Conservation (phyloP, 2,113 vertebrate species). For the Cyanoramphus novaezelandiae region DNA sequence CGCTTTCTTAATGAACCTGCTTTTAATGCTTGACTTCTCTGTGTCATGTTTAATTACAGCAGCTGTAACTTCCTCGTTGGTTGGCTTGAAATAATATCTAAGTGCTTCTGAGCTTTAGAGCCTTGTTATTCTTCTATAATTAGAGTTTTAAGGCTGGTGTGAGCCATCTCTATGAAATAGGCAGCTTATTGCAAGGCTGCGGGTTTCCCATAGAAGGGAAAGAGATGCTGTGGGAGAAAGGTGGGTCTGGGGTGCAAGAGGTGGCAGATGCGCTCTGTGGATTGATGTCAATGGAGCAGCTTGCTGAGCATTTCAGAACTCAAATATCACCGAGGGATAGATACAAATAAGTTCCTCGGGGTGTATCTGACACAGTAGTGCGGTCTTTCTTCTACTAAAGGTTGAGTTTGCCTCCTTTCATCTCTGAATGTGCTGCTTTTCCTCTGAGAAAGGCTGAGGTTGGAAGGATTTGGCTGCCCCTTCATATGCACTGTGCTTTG, state of each 20-base stretch:
- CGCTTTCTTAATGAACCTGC: slow-evolving; percentile 59
- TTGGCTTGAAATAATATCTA: slow-evolving; percentile 60
- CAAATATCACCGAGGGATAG: not conserved
- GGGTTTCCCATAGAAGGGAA: not conserved
- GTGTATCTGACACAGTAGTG: not conserved
- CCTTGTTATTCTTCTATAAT: slow-evolving; percentile 64
- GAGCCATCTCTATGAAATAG: not conserved
- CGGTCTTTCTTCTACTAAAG: not conserved
- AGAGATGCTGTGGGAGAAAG: not conserved
- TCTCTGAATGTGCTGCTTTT: not conserved
- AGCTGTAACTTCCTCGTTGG: slow-evolving; percentile 60
- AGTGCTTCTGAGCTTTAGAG: slow-evolving; percentile 65
- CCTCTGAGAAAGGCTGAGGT: not conserved
- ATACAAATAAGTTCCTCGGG: not conserved
- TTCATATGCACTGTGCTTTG: not conserved
- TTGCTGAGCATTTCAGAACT: not conserved
- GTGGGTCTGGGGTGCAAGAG: not conserved
- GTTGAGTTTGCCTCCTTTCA: not conserved
- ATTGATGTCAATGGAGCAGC: not conserved
- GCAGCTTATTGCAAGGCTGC: not conserved
- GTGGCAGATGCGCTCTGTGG: not conserved
- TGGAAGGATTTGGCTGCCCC: not conserved
- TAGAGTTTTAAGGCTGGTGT: slow-evolving; percentile 55
- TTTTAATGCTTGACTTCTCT: slow-evolving; percentile 70
- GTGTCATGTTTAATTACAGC: slow-evolving; percentile 70